phyloP scores from a whole-genome alignment of 2,797 vertebrate genomes.

The Acrocephalus scirpaceus region DNA sequence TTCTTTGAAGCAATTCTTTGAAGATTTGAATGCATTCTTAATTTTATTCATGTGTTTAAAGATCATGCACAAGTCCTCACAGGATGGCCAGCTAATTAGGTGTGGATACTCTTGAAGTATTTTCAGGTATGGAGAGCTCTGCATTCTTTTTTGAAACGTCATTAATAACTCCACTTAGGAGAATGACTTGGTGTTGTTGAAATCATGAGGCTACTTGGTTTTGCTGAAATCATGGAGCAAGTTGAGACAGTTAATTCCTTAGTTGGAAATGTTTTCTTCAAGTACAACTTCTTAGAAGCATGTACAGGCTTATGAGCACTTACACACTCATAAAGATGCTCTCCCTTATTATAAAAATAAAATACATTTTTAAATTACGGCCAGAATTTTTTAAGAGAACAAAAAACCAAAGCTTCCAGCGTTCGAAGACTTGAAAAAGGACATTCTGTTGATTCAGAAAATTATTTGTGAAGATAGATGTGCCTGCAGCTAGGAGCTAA shows the following conservation, averaged over 20 bases:
- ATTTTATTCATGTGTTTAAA: slow-evolving; percentile 42
- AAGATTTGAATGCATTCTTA: slow-evolving; percentile 17
- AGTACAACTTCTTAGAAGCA: not conserved
- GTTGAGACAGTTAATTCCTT: slow-evolving; percentile 15
- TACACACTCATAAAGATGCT: not conserved
- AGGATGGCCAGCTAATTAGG: not conserved
- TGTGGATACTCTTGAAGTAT: slow-evolving; percentile 23
- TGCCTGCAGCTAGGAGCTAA: not conserved
- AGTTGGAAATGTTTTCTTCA: not conserved
- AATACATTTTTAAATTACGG: not conserved
- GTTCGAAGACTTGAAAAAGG: not conserved
- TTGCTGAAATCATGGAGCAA: slow-evolving; percentile 7
- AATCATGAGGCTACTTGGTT: not conserved
- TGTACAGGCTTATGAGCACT: not conserved
- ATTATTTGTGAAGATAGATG: not conserved
- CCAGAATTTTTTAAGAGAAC: not conserved
- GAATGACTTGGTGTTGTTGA: not conserved
- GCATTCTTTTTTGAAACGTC: slow-evolving; percentile 30
- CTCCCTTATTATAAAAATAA: not conserved
- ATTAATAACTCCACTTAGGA: not conserved
- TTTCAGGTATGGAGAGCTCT: slow-evolving; percentile 6
- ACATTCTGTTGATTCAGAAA: slow-evolving; percentile 16
- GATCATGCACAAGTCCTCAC: slow-evolving; percentile 22
- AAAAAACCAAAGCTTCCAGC: not conserved
- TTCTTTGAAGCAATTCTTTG: slow-evolving; percentile 43